Evolutionary conservation across 2,888 invertebrate species (phyloP), one percentile per base, ranked within the genome.

Genomic region (Brenthis ino): DNA sequence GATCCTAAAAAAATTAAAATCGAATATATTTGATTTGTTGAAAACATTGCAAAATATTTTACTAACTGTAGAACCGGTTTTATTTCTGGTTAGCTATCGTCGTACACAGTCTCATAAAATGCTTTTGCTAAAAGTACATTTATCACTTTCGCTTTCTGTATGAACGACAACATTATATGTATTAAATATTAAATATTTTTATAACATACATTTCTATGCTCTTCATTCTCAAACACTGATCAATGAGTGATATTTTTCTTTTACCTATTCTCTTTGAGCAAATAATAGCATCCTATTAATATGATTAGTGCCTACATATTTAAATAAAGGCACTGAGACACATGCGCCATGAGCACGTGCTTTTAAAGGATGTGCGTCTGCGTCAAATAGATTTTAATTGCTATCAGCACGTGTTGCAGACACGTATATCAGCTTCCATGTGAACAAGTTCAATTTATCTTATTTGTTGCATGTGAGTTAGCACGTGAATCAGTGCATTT

Each of bases 51-150:
- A 87, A 89, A 87, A 88, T 83, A 78, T 84, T 86, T 85, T 77
- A 83, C 83, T 80, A 82, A 86, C 82, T 81, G 80, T 79, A 79
- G 76, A 88, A 89, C 89, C 87, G 89, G 88, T 89, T 85, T 79
- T 68, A 65, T 73, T 70, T 67, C 72, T 68, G 70, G 68, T 71
- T 69, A 65, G 70, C 71, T 75, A 72, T 73, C 69, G 75, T 71
- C 71, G 72, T 71, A 72, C 72, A 68, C 64, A 65, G 68, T 64
- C 60, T 64, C 48, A 50, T 63, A 37, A 50, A 67, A 64, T 69
- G 58, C 65, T 68, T 67, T 68, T 67, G 63, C 65, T 65, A 66
- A 67, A 70, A 71, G 57, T 68, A 47, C 53, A 54, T 65, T 43
- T 71, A 61, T 69, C 57, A 70, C 71, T 73, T 74, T 70, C 64